Evolutionary conservation across 2,888 invertebrate species (phyloP).

Genomic region (Diaphora mendica): DNA sequence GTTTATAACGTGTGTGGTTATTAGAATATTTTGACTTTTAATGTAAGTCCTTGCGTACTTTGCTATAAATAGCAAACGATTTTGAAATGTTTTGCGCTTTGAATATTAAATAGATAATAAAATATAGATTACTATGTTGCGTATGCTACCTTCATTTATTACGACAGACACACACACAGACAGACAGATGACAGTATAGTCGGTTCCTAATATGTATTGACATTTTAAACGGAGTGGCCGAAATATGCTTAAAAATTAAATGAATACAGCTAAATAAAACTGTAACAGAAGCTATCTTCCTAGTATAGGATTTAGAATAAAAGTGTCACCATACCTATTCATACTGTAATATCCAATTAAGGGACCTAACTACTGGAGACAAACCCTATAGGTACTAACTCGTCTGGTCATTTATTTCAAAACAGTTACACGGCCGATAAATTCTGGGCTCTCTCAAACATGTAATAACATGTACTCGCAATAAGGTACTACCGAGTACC

Average conservation of each 20-base stretch:
- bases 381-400: too few relatives aligned
- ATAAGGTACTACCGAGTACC: not conserved
- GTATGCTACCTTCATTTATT: not conserved
- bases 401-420: not conserved
- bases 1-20: not conserved
- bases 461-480: too few relatives aligned
- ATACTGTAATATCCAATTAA: too few relatives aligned
- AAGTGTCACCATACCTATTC: too few relatives aligned
- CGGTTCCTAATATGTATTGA: not conserved
- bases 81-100: not conserved
- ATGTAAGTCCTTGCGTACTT: not conserved
- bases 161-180: not conserved
- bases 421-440: not conserved
- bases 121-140: not conserved
- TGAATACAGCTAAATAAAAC: too few relatives aligned
- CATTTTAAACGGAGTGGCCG: too few relatives aligned
- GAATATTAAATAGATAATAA: constrained; percentile 4
- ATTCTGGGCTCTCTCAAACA: not conserved
- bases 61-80: constrained; percentile 5
- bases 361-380: too few relatives aligned
- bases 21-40: not conserved
- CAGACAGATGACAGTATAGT: not conserved
- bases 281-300: too few relatives aligned
- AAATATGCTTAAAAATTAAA: too few relatives aligned
- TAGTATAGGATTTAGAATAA: too few relatives aligned